Evolutionary conservation across 2,888 invertebrate genomes (phyloP), one percentile per base, ranked within the genome.

Genomic region (Danaus chrysippus): DNA sequence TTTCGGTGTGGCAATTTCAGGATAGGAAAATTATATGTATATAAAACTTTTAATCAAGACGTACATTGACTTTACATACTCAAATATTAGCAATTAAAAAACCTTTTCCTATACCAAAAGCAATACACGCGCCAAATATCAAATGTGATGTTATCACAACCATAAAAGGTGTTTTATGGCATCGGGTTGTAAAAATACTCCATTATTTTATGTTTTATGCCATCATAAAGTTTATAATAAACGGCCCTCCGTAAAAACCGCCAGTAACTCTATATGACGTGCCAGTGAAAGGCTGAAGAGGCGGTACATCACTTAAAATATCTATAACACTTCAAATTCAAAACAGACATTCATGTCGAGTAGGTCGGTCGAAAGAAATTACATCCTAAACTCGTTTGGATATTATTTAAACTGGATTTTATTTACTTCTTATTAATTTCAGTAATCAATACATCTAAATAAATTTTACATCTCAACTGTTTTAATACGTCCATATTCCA

Each of bases 201-300:
- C 83, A 84, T 89, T 87, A 89, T 85, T 86, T 79, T 83, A 87
- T 83, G 78, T 81, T 87, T 89, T 87, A 88, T 86, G 79, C 74
- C 72, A 74, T 73, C 82, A 84, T 90, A 90, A 90, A 87, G 77
- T 87, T 88, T 86, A 87, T 89, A 87, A 87, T 87, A 87, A 87
- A 88, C 85, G 74, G 84, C 77, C 77, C 76, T 68, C 78, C 78
- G 77, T 87, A 87, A 87, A 87, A 85, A 81, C 68, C 70, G 77
- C 75, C 63, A 76, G 80, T 84, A 82, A 78, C 77, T 79, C 81
- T 78, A 81, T 81, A 83, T 88, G 78, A 85, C 85, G 81, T 73
- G 71, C 8, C 13, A 49, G 15, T 13, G 13, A 44, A 44, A 23
- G 23, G 23, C 5, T 23, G 23, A 23, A 23, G 23, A 23, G 23